Evolutionary conservation across 2,113 vertebrate genomes (phyloP).

Genomic region (Ailurus styani): DNA sequence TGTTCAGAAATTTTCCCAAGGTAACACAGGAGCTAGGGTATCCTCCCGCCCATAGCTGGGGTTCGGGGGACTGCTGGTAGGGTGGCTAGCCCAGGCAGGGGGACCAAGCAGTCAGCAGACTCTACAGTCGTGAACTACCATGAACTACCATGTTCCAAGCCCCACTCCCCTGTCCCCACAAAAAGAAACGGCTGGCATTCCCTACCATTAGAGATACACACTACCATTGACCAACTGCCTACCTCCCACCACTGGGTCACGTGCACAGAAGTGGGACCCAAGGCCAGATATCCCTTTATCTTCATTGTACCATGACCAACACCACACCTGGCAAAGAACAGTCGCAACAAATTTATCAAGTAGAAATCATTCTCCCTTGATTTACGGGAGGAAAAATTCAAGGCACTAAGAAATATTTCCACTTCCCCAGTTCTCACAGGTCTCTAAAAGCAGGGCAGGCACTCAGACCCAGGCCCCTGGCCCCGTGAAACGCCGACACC

Average conservation of each 20-base stretch:
- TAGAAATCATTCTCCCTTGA: background rate
- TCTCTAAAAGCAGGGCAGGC: background rate
- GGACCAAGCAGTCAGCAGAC: background rate
- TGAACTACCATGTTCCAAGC: background rate
- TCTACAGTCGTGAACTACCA: background rate
- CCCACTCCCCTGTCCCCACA: accelerated
- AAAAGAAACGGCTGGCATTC: background rate
- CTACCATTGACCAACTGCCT: background rate
- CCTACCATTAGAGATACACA: background rate
- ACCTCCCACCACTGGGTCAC: background rate
- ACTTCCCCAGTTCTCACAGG: background rate
- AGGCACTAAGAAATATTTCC: background rate
- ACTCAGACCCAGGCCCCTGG: background rate
- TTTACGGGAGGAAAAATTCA: background rate
- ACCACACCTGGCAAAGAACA: background rate
- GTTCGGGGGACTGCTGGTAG: accelerated
- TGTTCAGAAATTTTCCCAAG: background rate
- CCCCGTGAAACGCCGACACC: too few relatives aligned
- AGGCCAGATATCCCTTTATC: background rate
- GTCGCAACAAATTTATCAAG: background rate
- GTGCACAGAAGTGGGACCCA: background rate
- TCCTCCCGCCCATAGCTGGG: background rate
- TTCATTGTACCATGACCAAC: background rate
- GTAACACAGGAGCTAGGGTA: background rate
- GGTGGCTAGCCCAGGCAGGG: background rate